Evolutionary conservation across 2,113 vertebrate genomes (phyloP), one percentile per base, ranked within the genome.

Genomic region (Oryzias celebensis): DNA sequence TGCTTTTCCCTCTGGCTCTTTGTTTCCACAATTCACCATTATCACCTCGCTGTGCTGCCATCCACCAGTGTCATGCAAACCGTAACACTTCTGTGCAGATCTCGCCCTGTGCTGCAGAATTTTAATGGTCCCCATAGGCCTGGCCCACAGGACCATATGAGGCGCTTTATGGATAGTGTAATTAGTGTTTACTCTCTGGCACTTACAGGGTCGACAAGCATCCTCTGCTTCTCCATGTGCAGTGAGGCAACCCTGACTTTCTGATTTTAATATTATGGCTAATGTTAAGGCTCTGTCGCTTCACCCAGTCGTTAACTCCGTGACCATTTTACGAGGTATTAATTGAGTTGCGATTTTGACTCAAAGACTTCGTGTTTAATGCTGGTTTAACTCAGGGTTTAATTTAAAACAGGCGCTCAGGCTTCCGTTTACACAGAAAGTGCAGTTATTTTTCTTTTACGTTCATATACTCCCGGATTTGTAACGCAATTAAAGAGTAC

Each of bases 321-420:
- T 86, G 86, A 88, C 85, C 85, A 80, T 85, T 89, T 89, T 89
- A 90, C 79, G 83, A 82, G 85, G 85, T 88, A 89, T 91, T 90
- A 91, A 91, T 89, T 90, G 86, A 87, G 86, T 88, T 86, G 84
- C 90, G 90, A 90, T 91, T 90, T 88, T 85, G 82, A 82, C 81
- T 89, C 88, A 77, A 77, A 85, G 81, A 89, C 89, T 89, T 80
- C 87, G 74, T 85, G 80, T 88, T 90, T 87, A 88, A 87, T 85
- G 81, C 65, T 51, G 48, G 61, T 87, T 85, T 84, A 85, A 90
- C 85, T 83, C 65, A 59, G 58, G 70, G 58, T 71, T 72, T 89
- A 91, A 91, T 90, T 90, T 89, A 85, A 89, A 90, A 83, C 88
- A 90, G 87, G 61, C 81, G 50, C 59, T 69, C n/a, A 63, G 65